A percentile compares a stretch with the other conserved stretches of the same genome.
Conservation (phyloP, 1,140 invertebrate genomes). For the Cotesia typhae region DNA sequence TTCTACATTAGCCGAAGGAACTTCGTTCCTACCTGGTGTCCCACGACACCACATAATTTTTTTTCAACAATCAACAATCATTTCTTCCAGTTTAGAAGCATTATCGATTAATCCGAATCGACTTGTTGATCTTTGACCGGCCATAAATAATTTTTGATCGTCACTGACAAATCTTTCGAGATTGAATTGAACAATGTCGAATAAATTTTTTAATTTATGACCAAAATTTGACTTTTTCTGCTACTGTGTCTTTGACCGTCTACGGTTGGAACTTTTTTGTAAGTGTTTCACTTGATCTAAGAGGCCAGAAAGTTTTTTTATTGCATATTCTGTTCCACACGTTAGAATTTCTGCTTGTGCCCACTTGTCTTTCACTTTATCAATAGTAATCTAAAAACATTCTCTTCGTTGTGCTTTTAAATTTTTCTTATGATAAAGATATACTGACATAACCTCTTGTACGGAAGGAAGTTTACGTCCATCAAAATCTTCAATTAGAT, state of each 20-base stretch:
- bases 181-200: conserved; percentile 16
- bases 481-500: conserved; percentile 20
- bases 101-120: conserved; percentile 21
- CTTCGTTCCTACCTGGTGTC: too few species aligned
- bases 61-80: conserved; percentile 2
- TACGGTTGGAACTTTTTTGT: conserved; percentile 5
- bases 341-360: conserved; percentile 13
- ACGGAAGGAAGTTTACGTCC: conserved; percentile 1
- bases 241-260: neutral
- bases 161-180: conserved; percentile 1
- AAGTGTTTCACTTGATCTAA: neutral
- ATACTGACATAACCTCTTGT: conserved; percentile 23
- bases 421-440: conserved; percentile 9
- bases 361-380: conserved; percentile 22
- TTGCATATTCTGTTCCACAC: conserved; percentile 7
- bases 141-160: conserved; percentile 9
- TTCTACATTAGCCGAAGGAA: too few species aligned
- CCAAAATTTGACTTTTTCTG: conserved; percentile 15
- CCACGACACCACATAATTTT: too few species aligned
- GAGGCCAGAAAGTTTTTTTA: neutral
- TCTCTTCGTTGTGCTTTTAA: conserved; percentile 10
- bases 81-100: neutral
- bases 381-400: conserved; percentile 1
- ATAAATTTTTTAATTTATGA: conserved; percentile 21
- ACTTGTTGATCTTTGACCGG: conserved; percentile 15